Percentiles rank a stretch among this genome's conserved stretches.
Conservation (phyloP, 2,888 invertebrate genomes). For the Phania funesta region DNA sequence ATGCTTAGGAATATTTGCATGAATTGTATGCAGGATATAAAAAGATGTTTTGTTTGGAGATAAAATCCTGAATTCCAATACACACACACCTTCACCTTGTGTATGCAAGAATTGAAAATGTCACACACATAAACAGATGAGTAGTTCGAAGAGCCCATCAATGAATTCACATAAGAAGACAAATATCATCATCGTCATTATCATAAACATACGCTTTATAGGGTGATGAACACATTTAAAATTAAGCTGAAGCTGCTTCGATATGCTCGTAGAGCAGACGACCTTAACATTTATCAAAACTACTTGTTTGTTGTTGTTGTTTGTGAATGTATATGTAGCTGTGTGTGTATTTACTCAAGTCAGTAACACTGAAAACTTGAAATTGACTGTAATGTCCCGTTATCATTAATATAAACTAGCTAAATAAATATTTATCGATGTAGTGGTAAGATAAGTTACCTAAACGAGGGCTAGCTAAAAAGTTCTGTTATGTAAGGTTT, state of each 20-base stretch:
- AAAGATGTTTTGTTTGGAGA: not conserved
- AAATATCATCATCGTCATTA: not conserved
- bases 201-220: not conserved
- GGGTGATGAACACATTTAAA: conserved; percentile 3
- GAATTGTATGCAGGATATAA: not conserved
- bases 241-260: not conserved
- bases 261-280: too few species aligned
- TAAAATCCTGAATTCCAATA: not conserved
- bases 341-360: not conserved
- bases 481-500: not conserved
- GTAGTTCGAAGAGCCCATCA: not conserved
- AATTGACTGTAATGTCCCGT: conserved; percentile 29
- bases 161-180: not conserved
- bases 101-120: not conserved
- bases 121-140: not conserved
- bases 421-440: not conserved
- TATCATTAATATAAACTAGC: not conserved
- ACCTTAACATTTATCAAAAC: conserved; percentile 16
- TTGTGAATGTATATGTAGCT: not conserved
- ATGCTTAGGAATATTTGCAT: not conserved
- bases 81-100: not conserved
- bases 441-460: not conserved
- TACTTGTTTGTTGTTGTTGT: not conserved
- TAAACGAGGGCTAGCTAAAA: not conserved
- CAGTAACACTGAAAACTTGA: not conserved